Evolutionary conservation across 2,113 vertebrate species (phyloP).

Genomic region (Siniperca chuatsi): DNA sequence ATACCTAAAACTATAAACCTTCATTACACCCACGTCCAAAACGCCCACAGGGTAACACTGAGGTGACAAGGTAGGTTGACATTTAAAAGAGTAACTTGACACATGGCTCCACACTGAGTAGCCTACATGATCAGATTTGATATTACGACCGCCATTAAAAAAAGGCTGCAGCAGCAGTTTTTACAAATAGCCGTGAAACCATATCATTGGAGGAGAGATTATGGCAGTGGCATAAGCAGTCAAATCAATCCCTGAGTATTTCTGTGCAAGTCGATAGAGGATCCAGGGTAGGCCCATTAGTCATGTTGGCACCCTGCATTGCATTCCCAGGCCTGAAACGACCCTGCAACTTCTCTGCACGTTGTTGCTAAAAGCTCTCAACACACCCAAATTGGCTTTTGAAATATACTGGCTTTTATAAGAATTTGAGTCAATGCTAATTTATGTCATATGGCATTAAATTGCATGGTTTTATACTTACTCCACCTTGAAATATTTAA

Average conservation of each 20-base stretch:
- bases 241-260: constrained; percentile 80
- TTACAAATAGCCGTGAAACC: constrained; percentile 68
- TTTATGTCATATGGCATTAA: constrained; percentile 39
- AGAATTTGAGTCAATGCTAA: constrained; percentile 41
- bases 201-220: constrained; percentile 76
- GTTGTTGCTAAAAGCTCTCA: constrained; percentile 40
- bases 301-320: constrained; percentile 77
- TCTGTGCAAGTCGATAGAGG: constrained; percentile 77
- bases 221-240: constrained; percentile 75
- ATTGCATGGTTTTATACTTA: constrained; percentile 41
- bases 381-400: constrained; percentile 42
- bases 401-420: constrained; percentile 17
- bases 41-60: background rate
- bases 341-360: constrained; percentile 47
- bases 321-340: constrained; percentile 50
- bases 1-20: background rate
- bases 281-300: constrained; percentile 79
- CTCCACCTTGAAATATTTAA: constrained; percentile 48
- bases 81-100: constrained; percentile 40
- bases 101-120: constrained; percentile 31
- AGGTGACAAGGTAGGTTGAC: constrained; percentile 34
- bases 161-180: constrained; percentile 52
- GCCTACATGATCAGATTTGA: constrained; percentile 54
- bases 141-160: constrained; percentile 53
- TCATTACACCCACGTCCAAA: background rate